Conservation (phyloP, 2,888 invertebrate species). For the Calliphora vomitoria region DNA sequence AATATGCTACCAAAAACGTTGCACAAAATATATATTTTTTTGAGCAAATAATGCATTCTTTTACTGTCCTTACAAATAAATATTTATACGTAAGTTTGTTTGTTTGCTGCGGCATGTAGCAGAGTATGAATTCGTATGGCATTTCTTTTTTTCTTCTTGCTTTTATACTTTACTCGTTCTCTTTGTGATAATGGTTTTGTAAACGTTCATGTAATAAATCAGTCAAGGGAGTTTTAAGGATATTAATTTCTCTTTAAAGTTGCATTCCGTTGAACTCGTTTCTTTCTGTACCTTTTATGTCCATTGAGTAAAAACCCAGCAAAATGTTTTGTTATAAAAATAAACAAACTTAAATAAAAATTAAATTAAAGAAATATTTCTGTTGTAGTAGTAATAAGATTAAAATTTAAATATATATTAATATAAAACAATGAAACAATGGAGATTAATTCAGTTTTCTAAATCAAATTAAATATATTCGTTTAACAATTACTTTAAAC, state of each 20-base stretch:
- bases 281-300: slow-evolving; percentile 48
- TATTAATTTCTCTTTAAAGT: slow-evolving; percentile 81
- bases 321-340: neutral
- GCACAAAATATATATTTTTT: too few species aligned
- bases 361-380: too few species aligned
- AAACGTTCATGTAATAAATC: slow-evolving; percentile 81
- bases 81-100: neutral
- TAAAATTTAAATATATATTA: too few species aligned
- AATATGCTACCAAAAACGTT: too few species aligned
- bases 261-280: slow-evolving; percentile 77
- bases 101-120: slow-evolving; percentile 48
- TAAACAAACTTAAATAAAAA: too few species aligned
- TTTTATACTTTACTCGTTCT: slow-evolving; percentile 35
- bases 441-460: too few species aligned
- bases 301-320: slow-evolving; percentile 17
- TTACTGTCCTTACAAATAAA: slow-evolving; percentile 1
- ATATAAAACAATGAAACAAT: too few species aligned
- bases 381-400: too few species aligned
- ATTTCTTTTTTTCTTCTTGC: neutral
- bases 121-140: slow-evolving; percentile 21
- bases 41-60: slow-evolving; percentile 10
- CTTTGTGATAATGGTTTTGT: slow-evolving; percentile 79
- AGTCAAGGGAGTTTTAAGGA: slow-evolving; percentile 80
- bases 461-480: too few species aligned
- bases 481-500: too few species aligned